Percentiles rank a stretch among this genome's conserved stretches.
Evolutionary conservation across 1,140 invertebrate genomes (phyloP).

Genomic region (Cyclina sinensis): DNA sequence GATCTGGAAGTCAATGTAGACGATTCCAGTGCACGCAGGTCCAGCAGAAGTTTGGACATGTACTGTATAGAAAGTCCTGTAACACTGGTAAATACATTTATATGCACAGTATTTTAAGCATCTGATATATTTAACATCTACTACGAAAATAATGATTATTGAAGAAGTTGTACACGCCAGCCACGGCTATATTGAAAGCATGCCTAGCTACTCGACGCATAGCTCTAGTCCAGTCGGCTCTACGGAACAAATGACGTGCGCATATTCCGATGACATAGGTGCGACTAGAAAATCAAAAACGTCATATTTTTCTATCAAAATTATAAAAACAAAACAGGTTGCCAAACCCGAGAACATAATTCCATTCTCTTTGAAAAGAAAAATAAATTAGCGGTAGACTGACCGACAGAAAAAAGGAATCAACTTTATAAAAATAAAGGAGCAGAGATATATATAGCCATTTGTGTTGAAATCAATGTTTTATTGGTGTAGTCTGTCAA

Average conservation of each 20-base stretch:
- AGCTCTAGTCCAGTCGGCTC: not conserved
- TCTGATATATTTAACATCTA: not conserved
- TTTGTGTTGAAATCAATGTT: too few species aligned
- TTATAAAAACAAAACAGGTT: too few species aligned
- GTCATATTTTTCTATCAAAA: too few species aligned
- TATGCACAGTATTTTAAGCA: not conserved
- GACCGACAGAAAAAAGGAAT: too few species aligned
- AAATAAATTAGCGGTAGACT: too few species aligned
- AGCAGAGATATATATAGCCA: too few species aligned
- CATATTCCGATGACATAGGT: too few species aligned
- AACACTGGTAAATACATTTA: conserved; percentile 14
- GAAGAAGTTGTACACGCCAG: not conserved
- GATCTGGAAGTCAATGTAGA: not conserved
- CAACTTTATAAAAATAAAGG: too few species aligned
- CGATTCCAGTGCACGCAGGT: not conserved
- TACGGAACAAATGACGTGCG: not conserved
- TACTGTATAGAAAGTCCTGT: conserved; percentile 25
- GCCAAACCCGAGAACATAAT: too few species aligned
- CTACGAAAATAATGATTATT: not conserved
- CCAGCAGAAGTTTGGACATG: not conserved
- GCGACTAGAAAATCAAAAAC: too few species aligned
- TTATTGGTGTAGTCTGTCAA: too few species aligned
- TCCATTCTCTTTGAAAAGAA: too few species aligned
- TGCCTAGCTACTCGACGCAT: not conserved
- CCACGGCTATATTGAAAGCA: not conserved